These are phyloP conservation scores for Anomalospiza imberbis DNA, from an alignment of 2,797 vertebrate genomes.

Conservation along the genomic window DNA sequence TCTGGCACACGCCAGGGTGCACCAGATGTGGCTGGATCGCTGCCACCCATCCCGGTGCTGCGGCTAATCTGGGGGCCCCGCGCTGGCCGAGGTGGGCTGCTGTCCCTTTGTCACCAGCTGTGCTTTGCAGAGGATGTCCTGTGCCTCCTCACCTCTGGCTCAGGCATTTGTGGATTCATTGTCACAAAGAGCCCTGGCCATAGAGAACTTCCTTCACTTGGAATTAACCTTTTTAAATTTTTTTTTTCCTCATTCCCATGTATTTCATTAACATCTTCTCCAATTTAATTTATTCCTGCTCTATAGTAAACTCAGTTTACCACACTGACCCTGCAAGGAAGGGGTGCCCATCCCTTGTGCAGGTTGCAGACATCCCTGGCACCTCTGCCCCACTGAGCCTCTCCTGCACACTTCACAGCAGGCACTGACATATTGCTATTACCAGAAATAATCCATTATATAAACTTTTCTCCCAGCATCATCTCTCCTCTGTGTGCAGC, in stretches of 20 bases:
- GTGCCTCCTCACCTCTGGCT: neutral
- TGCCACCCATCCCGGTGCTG: neutral
- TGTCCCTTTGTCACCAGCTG: neutral
- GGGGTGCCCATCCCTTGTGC: neutral
- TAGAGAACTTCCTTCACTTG: neutral
- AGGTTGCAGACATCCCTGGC: neutral
- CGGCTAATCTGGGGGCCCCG: fast-evolving
- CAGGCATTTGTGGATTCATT: neutral
- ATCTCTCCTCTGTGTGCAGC: neutral
- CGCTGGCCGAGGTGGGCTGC: neutral
- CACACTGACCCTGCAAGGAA: neutral
- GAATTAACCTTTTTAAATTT: neutral
- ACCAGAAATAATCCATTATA: neutral
- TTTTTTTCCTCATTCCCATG: neutral
- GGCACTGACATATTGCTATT: neutral
- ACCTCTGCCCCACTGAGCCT: neutral
- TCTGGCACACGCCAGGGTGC: neutral
- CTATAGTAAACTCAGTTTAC: neutral
- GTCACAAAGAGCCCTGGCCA: neutral
- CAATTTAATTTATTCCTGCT: neutral
- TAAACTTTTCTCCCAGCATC: neutral
- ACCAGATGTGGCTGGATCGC: too few species aligned
- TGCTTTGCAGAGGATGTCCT: neutral
- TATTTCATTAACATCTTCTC: neutral
- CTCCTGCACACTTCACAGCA: neutral